Evolutionary conservation across 2,888 invertebrate genomes (phyloP).

Genomic region (Oxyteleia sp.): DNA sequence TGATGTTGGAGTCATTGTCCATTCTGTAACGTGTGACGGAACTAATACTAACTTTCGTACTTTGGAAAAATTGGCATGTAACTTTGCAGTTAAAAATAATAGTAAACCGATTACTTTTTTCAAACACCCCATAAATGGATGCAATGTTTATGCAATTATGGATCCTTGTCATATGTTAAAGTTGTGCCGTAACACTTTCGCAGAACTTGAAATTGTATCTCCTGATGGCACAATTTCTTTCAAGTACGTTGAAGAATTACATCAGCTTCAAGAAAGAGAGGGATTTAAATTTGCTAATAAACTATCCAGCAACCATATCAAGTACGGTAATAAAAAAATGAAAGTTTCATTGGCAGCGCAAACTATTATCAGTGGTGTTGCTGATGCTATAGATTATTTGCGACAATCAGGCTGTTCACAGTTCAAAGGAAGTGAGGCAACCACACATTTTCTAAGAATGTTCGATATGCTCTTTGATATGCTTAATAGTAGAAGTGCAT

Average conservation of each 20-base stretch:
- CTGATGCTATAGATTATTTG: conserved; percentile 73
- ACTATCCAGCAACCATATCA: conserved; percentile 48
- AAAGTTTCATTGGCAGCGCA: conserved; percentile 75
- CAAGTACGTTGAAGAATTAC: conserved; percentile 15
- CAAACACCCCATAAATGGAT: conserved; percentile 28
- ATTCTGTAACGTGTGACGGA: conserved; percentile 41
- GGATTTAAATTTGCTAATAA: conserved; percentile 62
- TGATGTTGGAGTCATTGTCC: conserved; percentile 30
- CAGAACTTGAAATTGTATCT: conserved; percentile 13
- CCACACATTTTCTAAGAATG: conserved; percentile 70
- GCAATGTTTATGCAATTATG: conserved; percentile 35
- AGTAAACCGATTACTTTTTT: conserved; percentile 9
- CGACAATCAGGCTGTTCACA: conserved; percentile 7
- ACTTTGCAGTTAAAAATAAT: conserved; percentile 4
- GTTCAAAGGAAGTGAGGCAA: conserved; percentile 72
- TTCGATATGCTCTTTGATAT: conserved; percentile 73
- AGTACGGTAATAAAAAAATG: conserved; percentile 64
- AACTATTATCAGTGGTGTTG: conserved; percentile 75
- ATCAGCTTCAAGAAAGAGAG: conserved; percentile 32
- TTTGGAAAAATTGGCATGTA: conserved; percentile 26
- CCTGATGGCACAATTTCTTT: conserved; percentile 26
- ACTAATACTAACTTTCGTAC: conserved; percentile 35
- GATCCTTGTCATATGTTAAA: conserved; percentile 59
- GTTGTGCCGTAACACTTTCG: conserved; percentile 33
- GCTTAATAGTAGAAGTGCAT: conserved; percentile 73